Evolutionary conservation across 2,888 invertebrate species (phyloP), one percentile per base, ranked within the genome.

Genomic region (Dicycla oo): DNA sequence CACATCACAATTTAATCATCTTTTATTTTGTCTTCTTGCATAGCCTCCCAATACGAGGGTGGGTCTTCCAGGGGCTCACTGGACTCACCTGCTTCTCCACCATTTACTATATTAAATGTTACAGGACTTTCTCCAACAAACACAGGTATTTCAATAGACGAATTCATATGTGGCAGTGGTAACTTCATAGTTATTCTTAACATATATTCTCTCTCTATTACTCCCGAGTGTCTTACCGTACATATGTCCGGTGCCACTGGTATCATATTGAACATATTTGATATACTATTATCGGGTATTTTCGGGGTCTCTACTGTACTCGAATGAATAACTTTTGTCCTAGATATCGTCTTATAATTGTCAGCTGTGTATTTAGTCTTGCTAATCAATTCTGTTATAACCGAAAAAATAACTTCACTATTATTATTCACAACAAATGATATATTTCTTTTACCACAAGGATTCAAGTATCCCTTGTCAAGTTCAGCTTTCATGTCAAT

Each of bases 81-180:
- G 7, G 5, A 53, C 1, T 2, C 13, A 38, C 18, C 10, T 10
- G 15, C 34, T 58, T 66, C 80, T 63, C n/a, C 43, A 30, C 18
- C 26, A 18, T 54, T 13, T 15, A 18, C 47, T 45, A 20, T 3
- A 47, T 18, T 7, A 18, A 23, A 20, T 23, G 45, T 45, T 15
- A 20, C 11, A 15, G 53, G 38, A 68, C 4, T 63, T 57, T 82
- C 81, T 23, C 77, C 82, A n/a, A 81, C 61, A 43, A 72, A 81
- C 11, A 83, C 43, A 7, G 81, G 81, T 30, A 83, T 61, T 8
- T 82, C 64, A n/a, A 74, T 10, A 18, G 49, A 73, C 0, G 68
- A 69, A 72, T 81, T 82, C 20, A 61, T 6, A 67, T 82, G 69
- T 11, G 83, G 82, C 8, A 83, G 0, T 18, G 83, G 82, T 30